Evolutionary conservation across 2,113 vertebrate genomes (phyloP).

Genomic region (Petrocephalus zakoni): DNA sequence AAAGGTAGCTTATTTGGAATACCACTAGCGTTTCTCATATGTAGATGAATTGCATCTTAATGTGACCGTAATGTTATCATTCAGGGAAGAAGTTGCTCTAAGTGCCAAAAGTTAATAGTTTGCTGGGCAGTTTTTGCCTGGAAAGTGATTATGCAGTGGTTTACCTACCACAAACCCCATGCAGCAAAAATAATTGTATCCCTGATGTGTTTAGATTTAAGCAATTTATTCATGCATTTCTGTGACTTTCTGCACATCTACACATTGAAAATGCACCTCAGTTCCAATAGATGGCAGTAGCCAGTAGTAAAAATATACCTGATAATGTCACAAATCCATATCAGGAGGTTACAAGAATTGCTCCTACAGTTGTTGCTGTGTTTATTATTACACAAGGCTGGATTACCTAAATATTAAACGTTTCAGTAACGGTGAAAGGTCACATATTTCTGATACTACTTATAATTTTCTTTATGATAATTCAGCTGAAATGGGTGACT

Average conservation of each 20-base stretch:
- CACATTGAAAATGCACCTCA: neutral
- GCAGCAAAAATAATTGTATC: neutral
- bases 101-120: neutral
- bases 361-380: neutral
- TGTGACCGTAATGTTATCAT: neutral
- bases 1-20: neutral
- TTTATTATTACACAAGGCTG: neutral
- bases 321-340: neutral
- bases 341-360: neutral
- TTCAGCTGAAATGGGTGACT: neutral
- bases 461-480: neutral
- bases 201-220: neutral
- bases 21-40: neutral
- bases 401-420: neutral
- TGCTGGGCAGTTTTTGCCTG: neutral
- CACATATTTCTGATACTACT: neutral
- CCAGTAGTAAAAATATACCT: neutral
- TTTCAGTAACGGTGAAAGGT: neutral
- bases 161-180: neutral
- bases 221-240: neutral
- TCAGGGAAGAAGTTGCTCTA: neutral
- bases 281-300: slow-evolving; percentile 23
- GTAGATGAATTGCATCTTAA: neutral
- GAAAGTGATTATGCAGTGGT: neutral
- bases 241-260: neutral